A percentile compares a stretch with the other conserved stretches of the same genome.
Evolutionary conservation across 2,113 vertebrate species (phyloP).

Genomic region (Sebastes schlegelii): DNA sequence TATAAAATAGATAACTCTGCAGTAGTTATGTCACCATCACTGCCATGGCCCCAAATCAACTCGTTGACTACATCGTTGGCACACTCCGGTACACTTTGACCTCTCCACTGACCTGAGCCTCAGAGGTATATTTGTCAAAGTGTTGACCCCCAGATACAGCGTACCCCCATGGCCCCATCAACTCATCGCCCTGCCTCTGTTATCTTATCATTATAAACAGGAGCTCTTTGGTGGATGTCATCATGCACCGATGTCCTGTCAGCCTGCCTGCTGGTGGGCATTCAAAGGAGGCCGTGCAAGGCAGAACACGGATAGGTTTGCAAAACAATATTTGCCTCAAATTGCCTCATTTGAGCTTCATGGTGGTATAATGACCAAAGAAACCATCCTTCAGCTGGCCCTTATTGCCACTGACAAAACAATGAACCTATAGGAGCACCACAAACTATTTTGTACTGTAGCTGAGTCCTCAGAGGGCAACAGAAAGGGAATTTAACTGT

Average conservation of each 20-base stretch:
- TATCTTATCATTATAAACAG: conserved; percentile 81
- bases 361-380: conserved; percentile 3
- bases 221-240: conserved; percentile 67
- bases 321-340: conserved; percentile 19
- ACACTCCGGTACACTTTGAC: conserved; percentile 53
- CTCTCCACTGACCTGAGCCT: conserved; percentile 50
- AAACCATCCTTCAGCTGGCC: not conserved
- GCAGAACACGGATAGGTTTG: conserved; percentile 15
- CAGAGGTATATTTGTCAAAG: conserved; percentile 62
- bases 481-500: not conserved
- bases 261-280: conserved; percentile 54
- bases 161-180: conserved; percentile 65
- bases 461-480: not conserved
- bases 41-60: conserved; percentile 36
- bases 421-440: not conserved
- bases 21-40: conserved; percentile 16
- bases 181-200: conserved; percentile 70
- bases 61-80: conserved; percentile 52
- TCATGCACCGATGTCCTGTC: conserved; percentile 68
- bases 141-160: conserved; percentile 68
- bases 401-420: not conserved
- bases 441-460: not conserved
- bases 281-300: conserved; percentile 28
- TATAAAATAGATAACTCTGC: not conserved
- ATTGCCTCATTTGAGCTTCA: conserved; percentile 15